Conservation (phyloP, 2,888 invertebrate species). For the Clunio marinus region DNA sequence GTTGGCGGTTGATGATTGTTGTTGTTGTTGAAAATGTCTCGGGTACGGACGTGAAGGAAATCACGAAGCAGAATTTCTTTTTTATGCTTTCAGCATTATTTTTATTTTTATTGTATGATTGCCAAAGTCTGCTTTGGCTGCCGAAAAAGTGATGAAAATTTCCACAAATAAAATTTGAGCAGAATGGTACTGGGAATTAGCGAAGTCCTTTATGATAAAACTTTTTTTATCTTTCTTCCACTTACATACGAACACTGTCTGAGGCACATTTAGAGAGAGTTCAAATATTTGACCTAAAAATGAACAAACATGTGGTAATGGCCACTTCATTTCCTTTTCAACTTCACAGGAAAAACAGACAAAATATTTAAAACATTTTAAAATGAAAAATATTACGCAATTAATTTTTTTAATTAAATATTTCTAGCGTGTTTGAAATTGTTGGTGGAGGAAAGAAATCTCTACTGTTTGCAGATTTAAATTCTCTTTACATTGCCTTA, state of each 20-base stretch:
- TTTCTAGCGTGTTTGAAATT: too few species aligned
- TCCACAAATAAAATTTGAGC: neutral
- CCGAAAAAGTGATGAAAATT: slow-evolving; percentile 12
- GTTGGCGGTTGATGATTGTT: neutral
- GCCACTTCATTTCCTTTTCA: too few species aligned
- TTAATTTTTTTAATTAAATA: too few species aligned
- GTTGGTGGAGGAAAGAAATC: too few species aligned
- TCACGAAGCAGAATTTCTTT: neutral
- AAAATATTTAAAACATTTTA: neutral
- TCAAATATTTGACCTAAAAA: slow-evolving; percentile 37
- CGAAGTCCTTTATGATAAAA: neutral
- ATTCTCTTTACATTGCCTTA: too few species aligned
- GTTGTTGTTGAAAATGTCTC: neutral
- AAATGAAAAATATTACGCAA: too few species aligned
- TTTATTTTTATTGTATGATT: neutral
- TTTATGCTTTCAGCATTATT: slow-evolving; percentile 6
- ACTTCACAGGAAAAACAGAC: neutral
- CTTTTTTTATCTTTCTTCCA: neutral
- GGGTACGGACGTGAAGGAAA: neutral
- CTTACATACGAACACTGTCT: neutral
- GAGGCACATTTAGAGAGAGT: slow-evolving; percentile 5
- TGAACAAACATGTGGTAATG: slow-evolving; percentile 34
- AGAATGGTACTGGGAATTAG: neutral
- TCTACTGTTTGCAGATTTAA: too few species aligned
- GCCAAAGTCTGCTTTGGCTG: slow-evolving; percentile 22